These are phyloP conservation scores for Neolamprologus falcicula DNA, from an alignment of 2,113 vertebrate species.

Conservation along the genomic window DNA sequence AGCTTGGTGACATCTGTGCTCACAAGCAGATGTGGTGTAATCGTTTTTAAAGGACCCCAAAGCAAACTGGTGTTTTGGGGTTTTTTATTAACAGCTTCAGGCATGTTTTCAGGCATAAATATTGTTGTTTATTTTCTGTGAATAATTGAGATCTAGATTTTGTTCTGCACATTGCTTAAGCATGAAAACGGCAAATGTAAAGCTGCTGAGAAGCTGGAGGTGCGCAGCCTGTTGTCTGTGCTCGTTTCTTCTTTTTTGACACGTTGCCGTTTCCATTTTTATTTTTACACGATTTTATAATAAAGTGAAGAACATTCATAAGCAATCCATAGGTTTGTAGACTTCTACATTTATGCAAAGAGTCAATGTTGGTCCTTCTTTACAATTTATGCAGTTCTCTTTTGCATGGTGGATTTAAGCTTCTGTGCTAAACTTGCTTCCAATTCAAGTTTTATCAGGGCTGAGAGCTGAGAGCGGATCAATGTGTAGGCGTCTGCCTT, in stretches of 20 bases:
- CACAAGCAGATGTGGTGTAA: background rate
- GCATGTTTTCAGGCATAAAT: background rate
- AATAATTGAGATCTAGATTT: background rate
- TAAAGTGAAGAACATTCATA: background rate
- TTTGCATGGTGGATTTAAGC: background rate
- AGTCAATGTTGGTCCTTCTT: background rate
- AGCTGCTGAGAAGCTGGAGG: background rate
- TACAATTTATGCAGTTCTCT: background rate
- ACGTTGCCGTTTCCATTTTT: accelerated
- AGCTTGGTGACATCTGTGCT: background rate
- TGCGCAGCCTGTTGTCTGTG: accelerated
- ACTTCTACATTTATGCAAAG: background rate
- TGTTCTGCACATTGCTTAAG: accelerated
- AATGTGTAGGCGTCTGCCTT: background rate
- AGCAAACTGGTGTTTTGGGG: background rate
- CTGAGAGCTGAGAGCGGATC: background rate
- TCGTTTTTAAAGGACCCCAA: background rate
- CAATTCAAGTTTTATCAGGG: accelerated
- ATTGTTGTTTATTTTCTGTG: background rate
- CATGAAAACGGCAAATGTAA: accelerated
- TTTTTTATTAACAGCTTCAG: background rate
- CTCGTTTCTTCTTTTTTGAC: background rate
- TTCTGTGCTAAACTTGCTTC: background rate
- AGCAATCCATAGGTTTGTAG: accelerated
- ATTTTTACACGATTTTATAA: background rate